These are phyloP conservation scores for Neodon shergylaensis DNA, from an alignment of 2,113 vertebrate genomes.

Conservation along the genomic window DNA sequence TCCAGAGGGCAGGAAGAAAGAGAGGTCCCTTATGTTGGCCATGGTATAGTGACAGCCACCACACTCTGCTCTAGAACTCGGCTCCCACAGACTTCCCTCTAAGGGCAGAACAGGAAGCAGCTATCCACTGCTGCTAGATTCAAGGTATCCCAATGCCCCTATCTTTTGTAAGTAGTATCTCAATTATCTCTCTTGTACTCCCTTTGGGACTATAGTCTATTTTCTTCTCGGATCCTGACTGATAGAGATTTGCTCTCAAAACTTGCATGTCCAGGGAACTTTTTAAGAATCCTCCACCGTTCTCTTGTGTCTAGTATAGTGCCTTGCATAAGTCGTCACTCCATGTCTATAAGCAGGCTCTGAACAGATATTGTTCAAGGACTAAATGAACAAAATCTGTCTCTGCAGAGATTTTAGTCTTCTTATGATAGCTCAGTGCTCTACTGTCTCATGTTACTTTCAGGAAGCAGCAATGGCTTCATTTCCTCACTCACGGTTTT, in stretches of 20 bases:
- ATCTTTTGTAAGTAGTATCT: neutral
- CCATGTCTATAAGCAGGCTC: neutral
- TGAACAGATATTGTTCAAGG: neutral
- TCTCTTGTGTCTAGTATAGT: neutral
- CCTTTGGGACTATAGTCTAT: neutral
- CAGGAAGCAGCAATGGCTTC: neutral
- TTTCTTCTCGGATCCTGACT: neutral
- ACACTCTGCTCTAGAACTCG: neutral
- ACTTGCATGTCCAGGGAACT: neutral
- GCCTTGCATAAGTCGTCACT: neutral
- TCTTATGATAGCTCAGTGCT: neutral
- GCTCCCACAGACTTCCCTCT: neutral
- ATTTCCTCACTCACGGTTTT: neutral
- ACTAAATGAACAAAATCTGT: slow-evolving; percentile 15
- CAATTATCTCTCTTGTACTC: neutral
- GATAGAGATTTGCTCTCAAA: neutral
- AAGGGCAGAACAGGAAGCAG: neutral
- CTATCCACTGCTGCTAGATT: neutral
- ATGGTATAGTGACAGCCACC: neutral
- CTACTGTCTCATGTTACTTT: neutral
- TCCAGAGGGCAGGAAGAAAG: neutral
- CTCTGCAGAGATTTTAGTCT: neutral
- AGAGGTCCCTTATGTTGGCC: neutral
- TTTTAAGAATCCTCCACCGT: neutral
- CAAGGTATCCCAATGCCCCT: too few species aligned